These are phyloP conservation scores for Leptopilina drosophilae DNA, from an alignment of 2,888 invertebrate species.

Conservation along the genomic window DNA sequence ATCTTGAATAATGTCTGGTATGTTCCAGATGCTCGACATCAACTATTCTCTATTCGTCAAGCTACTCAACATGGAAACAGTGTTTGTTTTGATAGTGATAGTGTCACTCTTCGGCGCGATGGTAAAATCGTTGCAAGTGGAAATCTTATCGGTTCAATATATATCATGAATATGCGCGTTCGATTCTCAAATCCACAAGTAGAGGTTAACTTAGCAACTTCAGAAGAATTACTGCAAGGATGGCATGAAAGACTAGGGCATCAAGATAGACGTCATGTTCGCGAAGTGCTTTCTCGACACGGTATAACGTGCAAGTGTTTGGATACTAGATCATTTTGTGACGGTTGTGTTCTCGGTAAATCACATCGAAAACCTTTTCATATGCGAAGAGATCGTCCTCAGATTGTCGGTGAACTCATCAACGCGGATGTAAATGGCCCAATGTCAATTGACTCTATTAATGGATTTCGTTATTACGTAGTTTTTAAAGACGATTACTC, in stretches of 20 bases:
- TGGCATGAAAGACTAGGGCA: slow-evolving; percentile 59
- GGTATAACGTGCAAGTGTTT: slow-evolving; percentile 55
- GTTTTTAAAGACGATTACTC: slow-evolving; percentile 57
- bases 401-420: slow-evolving; percentile 56
- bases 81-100: slow-evolving; percentile 47
- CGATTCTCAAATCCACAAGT: slow-evolving; percentile 44
- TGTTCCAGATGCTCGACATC: slow-evolving; percentile 48
- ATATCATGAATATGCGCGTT: slow-evolving; percentile 56
- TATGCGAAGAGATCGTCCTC: slow-evolving; percentile 46
- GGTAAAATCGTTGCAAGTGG: slow-evolving; percentile 54
- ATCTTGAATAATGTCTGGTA: slow-evolving; percentile 51
- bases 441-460: slow-evolving; percentile 56
- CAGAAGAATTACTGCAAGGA: slow-evolving; percentile 55
- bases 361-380: slow-evolving; percentile 50
- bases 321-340: slow-evolving; percentile 56
- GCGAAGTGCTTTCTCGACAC: slow-evolving; percentile 54
- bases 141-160: slow-evolving; percentile 34
- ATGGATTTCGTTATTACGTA: slow-evolving; percentile 57
- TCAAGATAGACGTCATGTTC: slow-evolving; percentile 60
- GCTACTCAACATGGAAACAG: slow-evolving; percentile 53
- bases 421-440: slow-evolving; percentile 57
- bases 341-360: slow-evolving; percentile 51
- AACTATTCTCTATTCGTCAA: slow-evolving; percentile 57
- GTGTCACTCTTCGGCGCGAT: slow-evolving; percentile 50
- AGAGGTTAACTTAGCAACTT: slow-evolving; percentile 52